Evolutionary conservation across 2,888 invertebrate genomes (phyloP).

Genomic region (Acleris laterana): DNA sequence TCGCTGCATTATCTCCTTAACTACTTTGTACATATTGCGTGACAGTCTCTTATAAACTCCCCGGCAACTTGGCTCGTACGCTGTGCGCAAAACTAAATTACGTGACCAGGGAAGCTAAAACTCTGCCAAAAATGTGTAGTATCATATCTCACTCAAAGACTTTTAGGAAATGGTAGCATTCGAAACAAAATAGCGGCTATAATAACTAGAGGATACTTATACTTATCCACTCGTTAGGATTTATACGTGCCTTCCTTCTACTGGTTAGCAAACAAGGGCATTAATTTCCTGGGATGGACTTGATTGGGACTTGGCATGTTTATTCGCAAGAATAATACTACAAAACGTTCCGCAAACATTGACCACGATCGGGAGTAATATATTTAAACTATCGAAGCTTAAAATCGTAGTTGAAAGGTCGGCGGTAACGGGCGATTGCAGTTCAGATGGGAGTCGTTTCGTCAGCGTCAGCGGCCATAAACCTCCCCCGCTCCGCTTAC

Average conservation of each 20-base stretch:
- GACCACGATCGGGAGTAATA: conserved; percentile 23
- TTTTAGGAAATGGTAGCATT: neutral
- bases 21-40: conserved; percentile 21
- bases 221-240: conserved; percentile 32
- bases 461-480: conserved; percentile 37
- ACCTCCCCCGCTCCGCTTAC: conserved; percentile 23
- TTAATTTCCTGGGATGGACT: conserved; percentile 20
- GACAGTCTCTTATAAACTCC: conserved; percentile 16
- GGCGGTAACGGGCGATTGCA: conserved; percentile 40
- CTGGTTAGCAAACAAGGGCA: conserved; percentile 18
- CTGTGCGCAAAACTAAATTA: conserved; percentile 13
- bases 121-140: conserved; percentile 25
- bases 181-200: conserved; percentile 5
- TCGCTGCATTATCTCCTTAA: conserved; percentile 24
- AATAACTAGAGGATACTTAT: conserved; percentile 22
- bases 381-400: conserved; percentile 42
- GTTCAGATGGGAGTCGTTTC: conserved; percentile 34
- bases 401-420: conserved; percentile 45
- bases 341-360: conserved; percentile 2
- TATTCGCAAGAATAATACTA: conserved; percentile 14
- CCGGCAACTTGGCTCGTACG: conserved; percentile 13
- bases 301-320: conserved; percentile 27
- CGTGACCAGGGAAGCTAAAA: conserved; percentile 15
- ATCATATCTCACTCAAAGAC: neutral
- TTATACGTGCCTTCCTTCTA: conserved; percentile 35